A percentile compares a stretch with the other conserved stretches of the same genome.
Evolutionary conservation across 2,888 invertebrate species (phyloP).

Genomic region (Idaea dimidiata): DNA sequence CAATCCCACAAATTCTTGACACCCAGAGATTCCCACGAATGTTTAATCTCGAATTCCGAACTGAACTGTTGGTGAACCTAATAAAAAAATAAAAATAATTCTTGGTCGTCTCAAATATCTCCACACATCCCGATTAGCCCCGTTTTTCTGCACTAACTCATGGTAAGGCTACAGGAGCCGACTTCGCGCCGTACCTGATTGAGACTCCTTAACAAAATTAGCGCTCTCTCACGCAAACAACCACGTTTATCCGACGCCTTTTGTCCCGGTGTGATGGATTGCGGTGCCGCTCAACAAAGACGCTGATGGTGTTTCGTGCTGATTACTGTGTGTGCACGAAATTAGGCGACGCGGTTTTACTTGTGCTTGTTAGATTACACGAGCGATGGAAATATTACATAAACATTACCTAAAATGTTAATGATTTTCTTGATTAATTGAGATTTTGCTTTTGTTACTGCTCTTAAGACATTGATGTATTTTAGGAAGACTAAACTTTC

Average conservation of each 20-base stretch:
- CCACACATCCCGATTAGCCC: too few relatives aligned
- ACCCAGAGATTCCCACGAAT: too few relatives aligned
- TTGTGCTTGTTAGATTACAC: constrained; percentile 40
- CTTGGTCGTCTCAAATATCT: too few relatives aligned
- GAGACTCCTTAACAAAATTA: constrained; percentile 79
- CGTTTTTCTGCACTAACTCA: too few relatives aligned
- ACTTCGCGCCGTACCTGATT: constrained; percentile 72
- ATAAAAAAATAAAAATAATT: too few relatives aligned
- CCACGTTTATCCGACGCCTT: constrained; percentile 66
- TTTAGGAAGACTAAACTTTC: background rate
- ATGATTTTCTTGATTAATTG: background rate
- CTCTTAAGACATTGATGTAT: background rate
- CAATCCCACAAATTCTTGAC: too few relatives aligned
- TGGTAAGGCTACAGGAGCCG: too few relatives aligned
- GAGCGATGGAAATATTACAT: constrained; percentile 52
- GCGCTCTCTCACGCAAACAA: constrained; percentile 74
- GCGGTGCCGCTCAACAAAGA: constrained; percentile 68
- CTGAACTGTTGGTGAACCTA: too few relatives aligned
- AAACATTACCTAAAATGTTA: constrained; percentile 38
- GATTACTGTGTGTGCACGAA: constrained; percentile 69
- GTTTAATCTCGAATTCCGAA: too few relatives aligned
- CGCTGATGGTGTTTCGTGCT: constrained; percentile 70
- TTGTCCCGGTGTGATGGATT: constrained; percentile 78
- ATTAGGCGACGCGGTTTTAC: constrained; percentile 57
- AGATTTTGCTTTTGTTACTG: background rate